Evolutionary conservation across 2,797 vertebrate species (phyloP).

Genomic region (Diglossa cyanea): DNA sequence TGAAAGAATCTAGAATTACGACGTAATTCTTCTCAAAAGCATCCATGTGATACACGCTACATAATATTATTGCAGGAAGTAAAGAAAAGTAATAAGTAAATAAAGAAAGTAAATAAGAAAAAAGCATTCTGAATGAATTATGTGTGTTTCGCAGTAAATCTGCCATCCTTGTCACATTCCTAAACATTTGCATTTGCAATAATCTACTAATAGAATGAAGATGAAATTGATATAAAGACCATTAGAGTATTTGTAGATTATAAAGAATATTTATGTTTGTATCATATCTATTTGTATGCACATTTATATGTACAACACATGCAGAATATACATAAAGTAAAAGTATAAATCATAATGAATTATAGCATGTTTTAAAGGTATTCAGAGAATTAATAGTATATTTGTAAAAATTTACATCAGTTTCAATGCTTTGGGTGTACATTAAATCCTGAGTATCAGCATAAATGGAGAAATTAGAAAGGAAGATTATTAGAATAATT

Average conservation of each 20-base stretch:
- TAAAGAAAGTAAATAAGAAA: neutral
- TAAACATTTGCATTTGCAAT: neutral
- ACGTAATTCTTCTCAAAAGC: neutral
- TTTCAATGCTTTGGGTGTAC: neutral
- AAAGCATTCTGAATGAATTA: neutral
- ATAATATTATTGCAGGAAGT: neutral
- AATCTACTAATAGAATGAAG: neutral
- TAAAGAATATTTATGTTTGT: neutral
- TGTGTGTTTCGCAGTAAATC: neutral
- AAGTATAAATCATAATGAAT: neutral
- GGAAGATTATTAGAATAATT: neutral
- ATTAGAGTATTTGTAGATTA: neutral
- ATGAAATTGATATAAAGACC: neutral
- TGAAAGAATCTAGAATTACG: neutral
- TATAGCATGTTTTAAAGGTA: neutral
- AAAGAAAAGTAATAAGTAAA: neutral
- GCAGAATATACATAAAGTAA: neutral
- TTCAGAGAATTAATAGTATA: neutral
- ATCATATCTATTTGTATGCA: no score
- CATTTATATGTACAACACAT: neutral
- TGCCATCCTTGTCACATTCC: neutral
- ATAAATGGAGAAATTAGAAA: neutral
- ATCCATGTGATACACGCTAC: neutral
- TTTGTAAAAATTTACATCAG: neutral
- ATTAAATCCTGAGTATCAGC: neutral